phyloP scores from a whole-genome alignment of 37 sponge, comb jelly and placozoan species.

The Chondrilla cf. caribensis region DNA sequence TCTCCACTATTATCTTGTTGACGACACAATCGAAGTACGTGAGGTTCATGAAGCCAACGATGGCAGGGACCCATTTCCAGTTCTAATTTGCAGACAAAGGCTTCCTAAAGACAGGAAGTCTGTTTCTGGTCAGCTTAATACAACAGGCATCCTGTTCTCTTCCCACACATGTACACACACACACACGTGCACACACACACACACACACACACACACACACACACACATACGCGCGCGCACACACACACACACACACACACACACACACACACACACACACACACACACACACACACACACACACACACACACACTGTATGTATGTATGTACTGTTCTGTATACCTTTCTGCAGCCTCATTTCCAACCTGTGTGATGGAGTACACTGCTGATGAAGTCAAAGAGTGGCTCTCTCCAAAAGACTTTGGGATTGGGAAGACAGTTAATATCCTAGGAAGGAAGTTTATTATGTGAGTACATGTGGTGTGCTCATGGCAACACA shows the following conservation, averaged over 20 bases:
- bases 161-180: not conserved
- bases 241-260: not conserved
- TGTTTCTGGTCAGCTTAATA: conserved; percentile 53
- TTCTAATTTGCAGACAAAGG: conserved; percentile 85
- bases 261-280: too few species aligned
- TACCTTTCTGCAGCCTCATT: conserved; percentile 56
- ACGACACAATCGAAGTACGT: conserved; percentile 92
- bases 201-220: not conserved
- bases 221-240: not conserved
- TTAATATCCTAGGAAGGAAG: conserved; percentile 81
- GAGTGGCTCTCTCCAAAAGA: conserved; percentile 91
- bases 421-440: conserved; percentile 81
- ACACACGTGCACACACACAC: not conserved
- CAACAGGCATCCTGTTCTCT: not conserved
- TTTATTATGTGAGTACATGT: conserved; percentile 75
- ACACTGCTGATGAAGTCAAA: conserved; percentile 84
- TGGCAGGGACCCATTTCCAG: conserved; percentile 96
- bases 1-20: conserved; percentile 92
- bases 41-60: conserved; percentile 92
- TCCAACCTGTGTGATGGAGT: conserved; percentile 81
- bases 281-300: not conserved
- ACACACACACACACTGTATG: not conserved
- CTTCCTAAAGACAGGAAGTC: conserved; percentile 70
- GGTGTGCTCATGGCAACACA: too few species aligned
- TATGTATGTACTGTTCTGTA: not conserved